A percentile compares a stretch with the other conserved stretches of the same genome.
These are phyloP conservation scores for Hesperia comma DNA, from an alignment of 2,888 invertebrate genomes.

Conservation along the genomic window DNA sequence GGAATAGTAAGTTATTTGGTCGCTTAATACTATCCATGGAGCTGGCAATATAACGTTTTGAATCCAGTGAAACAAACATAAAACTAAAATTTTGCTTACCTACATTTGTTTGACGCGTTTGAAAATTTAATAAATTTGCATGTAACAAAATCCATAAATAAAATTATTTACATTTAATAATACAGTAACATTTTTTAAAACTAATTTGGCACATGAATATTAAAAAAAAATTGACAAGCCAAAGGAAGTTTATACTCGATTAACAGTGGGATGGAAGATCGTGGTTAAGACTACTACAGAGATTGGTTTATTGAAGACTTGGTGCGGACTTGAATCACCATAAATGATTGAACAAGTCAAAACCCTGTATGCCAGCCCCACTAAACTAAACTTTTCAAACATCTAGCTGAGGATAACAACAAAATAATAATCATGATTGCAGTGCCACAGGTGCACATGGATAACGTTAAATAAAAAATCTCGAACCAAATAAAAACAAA, in stretches of 20 bases:
- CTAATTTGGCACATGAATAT: constrained; percentile 1
- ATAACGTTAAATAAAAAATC: constrained; percentile 49
- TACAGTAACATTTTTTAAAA: neutral
- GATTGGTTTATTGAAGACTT: no score
- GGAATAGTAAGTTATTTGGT: constrained; percentile 45
- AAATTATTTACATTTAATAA: neutral
- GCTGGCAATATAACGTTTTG: constrained; percentile 3
- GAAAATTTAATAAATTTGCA: no score
- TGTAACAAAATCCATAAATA: no score
- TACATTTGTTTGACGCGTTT: no score
- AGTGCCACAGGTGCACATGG: constrained; percentile 24
- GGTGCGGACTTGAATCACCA: no score
- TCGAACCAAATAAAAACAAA: constrained; percentile 44
- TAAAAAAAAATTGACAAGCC: neutral
- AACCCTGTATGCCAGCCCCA: constrained; percentile 9
- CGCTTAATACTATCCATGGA: constrained; percentile 32
- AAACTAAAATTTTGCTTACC: no score
- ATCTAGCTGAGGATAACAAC: constrained; percentile 25
- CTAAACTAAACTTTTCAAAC: constrained; percentile 15
- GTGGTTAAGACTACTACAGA: no score
- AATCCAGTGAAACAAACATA: neutral
- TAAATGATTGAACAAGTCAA: constrained; percentile 1
- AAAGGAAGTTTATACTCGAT: no score
- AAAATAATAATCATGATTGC: constrained; percentile 34
- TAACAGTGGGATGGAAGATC: no score